These are phyloP conservation scores for Characodon lateralis DNA, from an alignment of 2,797 vertebrate species.

Conservation along the genomic window DNA sequence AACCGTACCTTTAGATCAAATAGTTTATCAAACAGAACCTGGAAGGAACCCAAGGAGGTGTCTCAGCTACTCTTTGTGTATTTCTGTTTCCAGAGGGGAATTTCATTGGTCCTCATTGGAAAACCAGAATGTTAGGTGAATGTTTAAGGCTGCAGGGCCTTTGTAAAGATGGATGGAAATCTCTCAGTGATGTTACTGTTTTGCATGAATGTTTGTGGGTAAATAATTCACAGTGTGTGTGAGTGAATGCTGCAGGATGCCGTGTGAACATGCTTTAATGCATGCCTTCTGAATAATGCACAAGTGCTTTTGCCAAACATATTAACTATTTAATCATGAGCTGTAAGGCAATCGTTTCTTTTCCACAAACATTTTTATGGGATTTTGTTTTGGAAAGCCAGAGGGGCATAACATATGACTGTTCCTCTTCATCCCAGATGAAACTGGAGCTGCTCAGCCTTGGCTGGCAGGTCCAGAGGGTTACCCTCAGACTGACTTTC, in stretches of 20 bases:
- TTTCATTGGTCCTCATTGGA: background rate
- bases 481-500: background rate
- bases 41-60: background rate
- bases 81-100: background rate
- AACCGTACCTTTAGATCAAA: background rate
- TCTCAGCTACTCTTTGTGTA: background rate
- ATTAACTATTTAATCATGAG: slow-evolving; percentile 45
- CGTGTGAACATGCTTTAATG: slow-evolving; percentile 1
- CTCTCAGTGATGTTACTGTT: background rate
- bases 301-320: slow-evolving; percentile 27
- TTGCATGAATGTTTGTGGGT: background rate
- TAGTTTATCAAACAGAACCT: background rate
- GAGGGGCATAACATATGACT: background rate
- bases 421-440: too few relatives aligned
- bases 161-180: background rate
- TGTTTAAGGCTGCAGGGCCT: background rate
- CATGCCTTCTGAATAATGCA: slow-evolving; percentile 45
- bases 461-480: background rate
- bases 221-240: background rate
- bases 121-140: background rate
- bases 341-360: slow-evolving; percentile 11
- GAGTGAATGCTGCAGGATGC: slow-evolving; percentile 7
- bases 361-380: background rate
- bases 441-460: too few relatives aligned
- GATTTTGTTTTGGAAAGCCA: background rate